phyloP scores from a whole-genome alignment of 2,113 vertebrate species.

The Esox niger region DNA sequence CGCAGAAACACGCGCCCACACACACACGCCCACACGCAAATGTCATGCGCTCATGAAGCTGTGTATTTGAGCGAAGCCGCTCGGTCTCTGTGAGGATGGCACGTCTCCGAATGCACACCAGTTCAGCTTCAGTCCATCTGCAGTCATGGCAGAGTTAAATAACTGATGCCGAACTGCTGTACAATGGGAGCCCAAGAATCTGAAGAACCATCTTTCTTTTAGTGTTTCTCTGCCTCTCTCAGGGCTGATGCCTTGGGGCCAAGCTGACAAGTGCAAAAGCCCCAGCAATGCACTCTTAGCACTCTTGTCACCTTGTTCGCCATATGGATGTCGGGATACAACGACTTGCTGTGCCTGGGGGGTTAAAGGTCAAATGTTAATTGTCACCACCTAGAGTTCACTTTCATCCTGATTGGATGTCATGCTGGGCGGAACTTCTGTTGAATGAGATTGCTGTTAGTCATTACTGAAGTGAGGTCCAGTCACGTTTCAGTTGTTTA shows the following conservation, averaged over 20 bases:
- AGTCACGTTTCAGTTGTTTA: not conserved
- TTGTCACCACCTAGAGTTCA: conserved; percentile 27
- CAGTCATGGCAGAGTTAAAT: not conserved
- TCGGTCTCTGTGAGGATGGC: not conserved
- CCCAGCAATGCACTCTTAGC: conserved; percentile 47
- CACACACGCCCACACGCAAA: conserved; percentile 23
- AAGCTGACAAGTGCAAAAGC: conserved; percentile 61
- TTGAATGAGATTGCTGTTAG: not conserved
- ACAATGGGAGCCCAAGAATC: conserved; percentile 49
- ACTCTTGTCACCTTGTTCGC: conserved; percentile 76
- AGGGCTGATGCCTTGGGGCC: conserved; percentile 42
- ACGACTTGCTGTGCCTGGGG: conserved; percentile 68
- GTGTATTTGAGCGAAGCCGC: conserved; percentile 47
- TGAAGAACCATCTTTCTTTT: conserved; percentile 17
- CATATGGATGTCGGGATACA: conserved; percentile 73
- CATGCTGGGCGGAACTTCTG: not conserved
- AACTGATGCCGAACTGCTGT: conserved; percentile 36
- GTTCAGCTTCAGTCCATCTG: conserved; percentile 34
- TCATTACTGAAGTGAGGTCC: not conserved
- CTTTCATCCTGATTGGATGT: conserved; percentile 10
- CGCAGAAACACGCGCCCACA: too few relatives aligned
- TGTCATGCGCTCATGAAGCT: conserved; percentile 57
- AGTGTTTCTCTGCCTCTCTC: not conserved
- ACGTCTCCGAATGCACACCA: conserved; percentile 53
- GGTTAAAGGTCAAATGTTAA: conserved; percentile 60